Evolutionary conservation across 2,888 invertebrate species (phyloP), one percentile per base, ranked within the genome.

Genomic region (Meiosimyza decipiens): DNA sequence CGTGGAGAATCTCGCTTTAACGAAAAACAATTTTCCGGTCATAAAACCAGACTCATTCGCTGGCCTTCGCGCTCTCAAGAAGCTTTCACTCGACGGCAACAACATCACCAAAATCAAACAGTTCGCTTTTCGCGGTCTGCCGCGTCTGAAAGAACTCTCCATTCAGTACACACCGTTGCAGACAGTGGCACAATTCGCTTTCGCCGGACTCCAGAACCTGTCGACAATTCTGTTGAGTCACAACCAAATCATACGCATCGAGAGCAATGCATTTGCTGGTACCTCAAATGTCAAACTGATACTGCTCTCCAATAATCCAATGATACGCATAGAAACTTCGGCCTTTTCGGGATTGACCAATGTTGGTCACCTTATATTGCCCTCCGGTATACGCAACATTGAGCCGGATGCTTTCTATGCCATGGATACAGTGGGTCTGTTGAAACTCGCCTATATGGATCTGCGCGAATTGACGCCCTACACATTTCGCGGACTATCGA

Each of bases 371-470:
- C 89, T 97, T 74, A 93, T 94, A 80, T 88, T 97, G 73, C 96
- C 96, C 3, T 93, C 94, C 9, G 95, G 95, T 15, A 92, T 95
- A 77, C 87, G 90, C 74, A 88, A 89, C 33, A 91, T 95, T 74
- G 94, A 95, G 82, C 90, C 93, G 65, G 93, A 93, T 85, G 93
- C 95, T 40, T 95, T 95, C 85, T 91, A 91, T 73, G 94, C 94
- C 55, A 89, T 95, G 77, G 94, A 94, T 82, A 91, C 93, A 5
- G 93, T 96, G n/a, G 94, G 94, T 0, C 89, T 92, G 68, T 88
- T 96, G 47, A 95, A 95, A 82, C 85, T 96, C 66, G 92, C 94
- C 16, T 95, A 93, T 81, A 95, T 96, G 94, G 95, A 95, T 82
- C 87, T 96, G 63, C 91, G 91, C 15, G 90, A 91, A 71, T 87